These are phyloP conservation scores for Mus caroli DNA, from an alignment of 2,797 vertebrate species.

Conservation along the genomic window DNA sequence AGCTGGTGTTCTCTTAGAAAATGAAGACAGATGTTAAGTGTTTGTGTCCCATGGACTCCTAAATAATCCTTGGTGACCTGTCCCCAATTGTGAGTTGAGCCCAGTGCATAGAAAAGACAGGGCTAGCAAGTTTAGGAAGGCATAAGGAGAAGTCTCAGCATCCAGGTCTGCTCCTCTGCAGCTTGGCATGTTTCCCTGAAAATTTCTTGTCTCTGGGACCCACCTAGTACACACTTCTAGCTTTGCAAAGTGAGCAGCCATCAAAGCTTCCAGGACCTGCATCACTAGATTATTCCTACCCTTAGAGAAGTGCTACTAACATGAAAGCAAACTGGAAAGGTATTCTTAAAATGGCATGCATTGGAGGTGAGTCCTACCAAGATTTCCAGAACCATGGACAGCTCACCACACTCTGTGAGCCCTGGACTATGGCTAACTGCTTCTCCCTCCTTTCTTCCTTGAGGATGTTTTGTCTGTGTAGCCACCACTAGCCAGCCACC, in stretches of 20 bases:
- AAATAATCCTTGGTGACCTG: not conserved
- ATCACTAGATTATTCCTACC: rapidly evolving
- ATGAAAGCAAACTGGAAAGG: not conserved
- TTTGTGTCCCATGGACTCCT: not conserved
- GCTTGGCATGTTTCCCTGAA: not conserved
- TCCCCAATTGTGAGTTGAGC: not conserved
- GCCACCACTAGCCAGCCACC: not conserved
- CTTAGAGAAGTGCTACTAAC: not conserved
- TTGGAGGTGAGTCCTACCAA: rapidly evolving
- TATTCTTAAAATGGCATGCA: not conserved
- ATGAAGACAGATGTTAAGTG: not conserved
- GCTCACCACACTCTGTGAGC: rapidly evolving
- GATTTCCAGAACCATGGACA: constrained; percentile 34
- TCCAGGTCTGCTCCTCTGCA: rapidly evolving
- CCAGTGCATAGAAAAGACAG: not conserved
- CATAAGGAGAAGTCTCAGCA: rapidly evolving
- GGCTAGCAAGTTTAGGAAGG: rapidly evolving
- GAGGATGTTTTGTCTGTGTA: rapidly evolving
- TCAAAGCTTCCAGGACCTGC: not conserved
- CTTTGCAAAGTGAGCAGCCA: not conserved
- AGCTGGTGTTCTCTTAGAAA: not conserved
- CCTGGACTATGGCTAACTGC: rapidly evolving
- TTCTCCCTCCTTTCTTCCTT: not conserved
- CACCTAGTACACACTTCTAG: rapidly evolving
- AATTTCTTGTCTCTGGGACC: not conserved